Percentiles rank a stretch among this genome's conserved stretches.
phyloP scores from a whole-genome alignment of 1,140 invertebrate species.

The Macrobrachium nipponense region DNA sequence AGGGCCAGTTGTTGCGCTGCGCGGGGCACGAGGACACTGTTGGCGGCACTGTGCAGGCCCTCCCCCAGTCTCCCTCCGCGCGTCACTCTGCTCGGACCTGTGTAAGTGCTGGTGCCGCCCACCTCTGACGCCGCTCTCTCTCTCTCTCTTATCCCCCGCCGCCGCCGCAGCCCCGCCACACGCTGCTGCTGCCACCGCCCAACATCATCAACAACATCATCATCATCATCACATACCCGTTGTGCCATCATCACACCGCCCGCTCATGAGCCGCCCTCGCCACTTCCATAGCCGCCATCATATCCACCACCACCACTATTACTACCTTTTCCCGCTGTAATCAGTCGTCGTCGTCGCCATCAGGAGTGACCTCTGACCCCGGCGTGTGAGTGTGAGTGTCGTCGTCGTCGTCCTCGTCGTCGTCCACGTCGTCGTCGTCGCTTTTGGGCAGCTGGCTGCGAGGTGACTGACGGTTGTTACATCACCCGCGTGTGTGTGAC shows the following conservation, averaged over 20 bases:
- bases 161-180: conserved; percentile 27
- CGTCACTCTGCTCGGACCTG: conserved; percentile 29
- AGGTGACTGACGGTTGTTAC: neutral
- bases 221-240: no score
- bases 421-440: no score
- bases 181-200: conserved; percentile 9
- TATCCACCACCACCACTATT: neutral
- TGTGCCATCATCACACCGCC: neutral
- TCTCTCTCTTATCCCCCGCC: conserved; percentile 11
- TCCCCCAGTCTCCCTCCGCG: conserved; percentile 36
- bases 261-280: conserved; percentile 19
- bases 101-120: conserved; percentile 43
- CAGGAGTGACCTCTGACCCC: conserved; percentile 1
- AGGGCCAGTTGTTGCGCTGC: conserved; percentile 29
- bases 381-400: no score
- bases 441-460: no score
- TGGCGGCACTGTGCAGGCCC: neutral
- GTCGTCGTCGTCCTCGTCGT: no score
- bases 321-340: neutral
- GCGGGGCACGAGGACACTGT: conserved; percentile 24
- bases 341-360: neutral
- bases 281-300: neutral
- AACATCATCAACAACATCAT: neutral
- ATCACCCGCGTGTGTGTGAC: neutral
- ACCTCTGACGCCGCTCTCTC: conserved; percentile 22